Percentiles rank a stretch among this genome's conserved stretches.
Conservation (phyloP, 2,888 invertebrate genomes). For the Osmoderma eremita region DNA sequence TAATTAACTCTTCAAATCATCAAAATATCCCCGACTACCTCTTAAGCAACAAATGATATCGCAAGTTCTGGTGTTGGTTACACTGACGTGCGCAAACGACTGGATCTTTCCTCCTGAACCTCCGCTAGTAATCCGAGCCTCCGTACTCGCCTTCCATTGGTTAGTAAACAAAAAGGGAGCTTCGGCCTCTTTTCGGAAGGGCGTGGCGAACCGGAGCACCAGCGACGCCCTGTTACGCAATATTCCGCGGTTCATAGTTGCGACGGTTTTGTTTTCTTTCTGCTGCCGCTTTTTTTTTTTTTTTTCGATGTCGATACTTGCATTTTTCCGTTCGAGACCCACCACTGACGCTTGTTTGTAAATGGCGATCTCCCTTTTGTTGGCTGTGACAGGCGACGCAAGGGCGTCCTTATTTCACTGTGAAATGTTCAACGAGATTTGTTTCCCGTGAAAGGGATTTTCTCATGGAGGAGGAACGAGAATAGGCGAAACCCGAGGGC, state of each 20-base stretch:
- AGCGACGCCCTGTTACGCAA: slow-evolving; percentile 38
- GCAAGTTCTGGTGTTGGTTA: slow-evolving; percentile 43
- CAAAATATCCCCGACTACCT: slow-evolving; percentile 9
- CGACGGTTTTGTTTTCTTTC: slow-evolving; percentile 31
- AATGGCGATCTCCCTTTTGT: slow-evolving; percentile 43
- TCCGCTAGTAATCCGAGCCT: slow-evolving; percentile 38
- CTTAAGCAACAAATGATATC: slow-evolving; percentile 2
- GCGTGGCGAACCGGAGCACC: slow-evolving; percentile 14
- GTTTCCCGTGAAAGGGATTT: slow-evolving; percentile 22
- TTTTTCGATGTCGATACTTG: not conserved
- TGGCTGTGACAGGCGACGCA: slow-evolving; percentile 36
- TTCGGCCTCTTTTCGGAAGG: slow-evolving; percentile 29
- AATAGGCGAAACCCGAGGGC: slow-evolving; percentile 17
- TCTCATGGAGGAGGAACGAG: slow-evolving; percentile 35
- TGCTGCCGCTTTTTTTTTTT: slow-evolving; percentile 17
- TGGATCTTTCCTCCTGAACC: slow-evolving; percentile 46
- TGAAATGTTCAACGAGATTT: slow-evolving; percentile 34
- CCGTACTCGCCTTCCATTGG: slow-evolving; percentile 38
- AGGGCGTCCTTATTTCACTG: slow-evolving; percentile 37
- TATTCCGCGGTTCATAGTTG: slow-evolving; percentile 34
- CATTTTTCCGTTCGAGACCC: slow-evolving; percentile 18
- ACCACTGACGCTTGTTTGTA: slow-evolving; percentile 38
- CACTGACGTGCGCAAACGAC: slow-evolving; percentile 57
- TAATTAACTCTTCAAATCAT: not conserved
- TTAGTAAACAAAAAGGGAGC: slow-evolving; percentile 13